phyloP scores from a whole-genome alignment of 2,888 invertebrate genomes.

The Tipula unca region DNA sequence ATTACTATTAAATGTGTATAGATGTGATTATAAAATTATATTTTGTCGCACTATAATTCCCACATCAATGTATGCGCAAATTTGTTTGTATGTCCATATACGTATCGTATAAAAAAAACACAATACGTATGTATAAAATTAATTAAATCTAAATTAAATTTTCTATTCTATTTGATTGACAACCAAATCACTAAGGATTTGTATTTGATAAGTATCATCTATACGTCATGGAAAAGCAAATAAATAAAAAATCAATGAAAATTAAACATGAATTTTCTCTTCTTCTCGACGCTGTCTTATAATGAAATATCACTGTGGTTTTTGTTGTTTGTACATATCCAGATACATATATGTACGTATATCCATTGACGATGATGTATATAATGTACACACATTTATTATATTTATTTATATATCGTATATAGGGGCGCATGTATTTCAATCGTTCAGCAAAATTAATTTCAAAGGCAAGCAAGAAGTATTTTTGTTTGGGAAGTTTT shows the following conservation, averaged over 20 bases:
- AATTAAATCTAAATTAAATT: background rate
- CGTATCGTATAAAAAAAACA: no score
- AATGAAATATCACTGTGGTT: background rate
- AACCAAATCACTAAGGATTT: background rate
- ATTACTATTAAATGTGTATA: background rate
- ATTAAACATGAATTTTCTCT: background rate
- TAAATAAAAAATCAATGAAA: background rate
- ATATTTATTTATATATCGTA: no score
- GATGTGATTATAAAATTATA: background rate
- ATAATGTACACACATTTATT: background rate
- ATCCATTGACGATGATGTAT: background rate
- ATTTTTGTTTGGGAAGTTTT: no score
- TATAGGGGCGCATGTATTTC: no score
- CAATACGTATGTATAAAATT: background rate
- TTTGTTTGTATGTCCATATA: no score
- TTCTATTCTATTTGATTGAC: background rate
- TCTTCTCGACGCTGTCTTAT: background rate
- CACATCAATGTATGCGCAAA: background rate
- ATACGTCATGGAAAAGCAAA: background rate
- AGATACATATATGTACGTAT: background rate
- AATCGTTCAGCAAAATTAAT: no score
- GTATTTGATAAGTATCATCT: background rate
- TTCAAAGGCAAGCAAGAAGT: no score
- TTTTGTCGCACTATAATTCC: background rate
- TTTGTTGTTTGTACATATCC: background rate